Evolutionary conservation across 2,113 vertebrate species (phyloP), one percentile per base, ranked within the genome.

Genomic region (Serinus canaria): DNA sequence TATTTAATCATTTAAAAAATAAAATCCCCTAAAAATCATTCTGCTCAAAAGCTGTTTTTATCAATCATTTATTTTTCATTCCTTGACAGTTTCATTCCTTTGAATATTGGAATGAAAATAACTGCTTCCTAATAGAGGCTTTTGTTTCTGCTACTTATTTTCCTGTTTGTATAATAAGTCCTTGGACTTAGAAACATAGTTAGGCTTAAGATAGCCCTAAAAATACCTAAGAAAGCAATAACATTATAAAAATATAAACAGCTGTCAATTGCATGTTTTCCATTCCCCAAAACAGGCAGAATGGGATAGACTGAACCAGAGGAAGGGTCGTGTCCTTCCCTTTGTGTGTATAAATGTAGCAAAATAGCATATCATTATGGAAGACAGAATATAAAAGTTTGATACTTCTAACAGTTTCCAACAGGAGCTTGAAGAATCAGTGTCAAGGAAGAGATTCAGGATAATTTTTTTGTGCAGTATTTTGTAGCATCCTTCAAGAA

Each of bases 41-140:
- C 77, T 68, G 49, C 55, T 92, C 47, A 68, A 87, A 91, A 94
- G 46, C 8, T 89, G 30, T 43, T 95, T 94, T 96, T 46, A 47
- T 69, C 37, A 70, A 82, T 35, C 80, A 84, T n/a, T 46, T 77
- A 90, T 23, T 79, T 31, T 56, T 60, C 31, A 3, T 68, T 89
- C 33, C 56, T 89, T 82, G 49, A 89, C 41, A 60, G 44, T 59
- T 85, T 90, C 53, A 64, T 39, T 52, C 47, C 13, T 79, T 79
- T 68, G 37, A 66, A 86, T 59, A 81, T 74, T 46, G 80, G 55
- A 95, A 73, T 46, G 44, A 85, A 92, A 92, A 63, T n/a, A 60
- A 75, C 16, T 87, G 47, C 75, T 92, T 91, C 69, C 52, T 41
- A 84, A 79, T 31, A 60, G 10, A 35, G 10, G 21, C 8, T 76